These are phyloP conservation scores for Babyrousa celebensis DNA, from an alignment of 2,797 vertebrate genomes.

Conservation along the genomic window DNA sequence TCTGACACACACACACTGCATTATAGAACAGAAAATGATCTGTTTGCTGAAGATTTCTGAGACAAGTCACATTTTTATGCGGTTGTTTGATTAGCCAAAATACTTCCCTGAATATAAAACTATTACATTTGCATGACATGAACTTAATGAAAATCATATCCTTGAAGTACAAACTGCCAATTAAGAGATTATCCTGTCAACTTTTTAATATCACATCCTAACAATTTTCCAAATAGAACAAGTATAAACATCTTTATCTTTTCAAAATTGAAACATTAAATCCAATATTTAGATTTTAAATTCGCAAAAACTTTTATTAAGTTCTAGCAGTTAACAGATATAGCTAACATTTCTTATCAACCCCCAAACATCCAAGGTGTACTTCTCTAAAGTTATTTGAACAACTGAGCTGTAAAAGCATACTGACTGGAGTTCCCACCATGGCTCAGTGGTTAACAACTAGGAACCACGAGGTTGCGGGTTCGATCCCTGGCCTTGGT, in stretches of 20 bases:
- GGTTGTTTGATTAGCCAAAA: background rate
- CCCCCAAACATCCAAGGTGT: background rate
- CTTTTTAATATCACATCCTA: conserved; percentile 37
- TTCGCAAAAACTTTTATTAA: background rate
- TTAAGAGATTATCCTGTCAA: conserved; percentile 29
- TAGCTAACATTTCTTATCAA: background rate
- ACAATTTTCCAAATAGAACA: conserved; percentile 39
- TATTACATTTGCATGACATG: background rate
- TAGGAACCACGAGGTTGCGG: no score
- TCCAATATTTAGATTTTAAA: conserved; percentile 17
- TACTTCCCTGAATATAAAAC: background rate
- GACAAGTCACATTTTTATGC: conserved; percentile 18
- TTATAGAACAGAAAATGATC: background rate
- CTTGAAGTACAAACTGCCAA: background rate
- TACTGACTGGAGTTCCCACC: background rate
- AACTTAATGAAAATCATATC: conserved; percentile 12
- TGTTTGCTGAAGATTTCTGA: conserved; percentile 3
- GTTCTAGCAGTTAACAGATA: background rate
- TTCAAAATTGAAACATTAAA: background rate
- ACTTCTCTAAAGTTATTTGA: background rate
- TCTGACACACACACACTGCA: background rate
- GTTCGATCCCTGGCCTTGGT: no score
- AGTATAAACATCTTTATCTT: background rate
- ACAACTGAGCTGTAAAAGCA: conserved; percentile 45
- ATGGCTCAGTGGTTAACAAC: no score